Base-by-base conservation (phyloP, 2,113 vertebrate genomes). In the Poicephalus meyeri region DNA sequence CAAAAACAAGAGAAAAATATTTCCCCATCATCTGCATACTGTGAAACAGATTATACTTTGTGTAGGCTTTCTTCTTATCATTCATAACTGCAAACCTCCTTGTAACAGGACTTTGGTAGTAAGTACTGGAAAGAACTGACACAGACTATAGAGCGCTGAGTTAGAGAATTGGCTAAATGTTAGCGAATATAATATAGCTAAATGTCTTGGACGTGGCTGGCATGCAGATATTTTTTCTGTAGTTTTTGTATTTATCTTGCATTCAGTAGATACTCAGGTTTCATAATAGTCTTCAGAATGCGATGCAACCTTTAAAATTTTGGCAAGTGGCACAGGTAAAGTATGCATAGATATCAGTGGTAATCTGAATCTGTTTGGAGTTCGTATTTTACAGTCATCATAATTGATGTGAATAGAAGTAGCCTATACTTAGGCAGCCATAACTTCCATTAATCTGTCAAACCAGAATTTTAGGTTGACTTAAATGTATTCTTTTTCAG, bases 361-460 rank as follows among this genome's bases (percentile, higher is more conserved):
- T 80, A 31, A 84, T 80, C 83, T 73, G 72, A 60, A 72, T 79
- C 25, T 49, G 7, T 72, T 95, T 28, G 14, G 53, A 49, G 49
- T 73, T 92, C 8, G 5, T 93, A 33, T 66, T 89, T 92, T 86
- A 35, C 14, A 69, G 50, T 58, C 10, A 23, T 73, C 63, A 10
- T 73, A 64, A 44, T 80, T 86, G 39, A 39, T 72, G 50, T 17
- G 85, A 91, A 74, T 50, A 90, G 85, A 65, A 86, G 46, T 72
- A 84, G n/a, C 13, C 44, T 47, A 21, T 44, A 12, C 86, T 88
- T 52, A 66, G 46, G 53, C 63, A 64, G 42, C 37, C 13, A 20
- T 89, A 70, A 83, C 65, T 94, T 96, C 25, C 85, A 49, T 92
- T 94, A 64, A 69, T 94, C 71, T 89, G 78, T 81, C 79, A 81